Percentiles rank a stretch among this genome's conserved stretches.
Evolutionary conservation across 2,888 invertebrate genomes (phyloP).

Genomic region (Leptopilina drosophilae): DNA sequence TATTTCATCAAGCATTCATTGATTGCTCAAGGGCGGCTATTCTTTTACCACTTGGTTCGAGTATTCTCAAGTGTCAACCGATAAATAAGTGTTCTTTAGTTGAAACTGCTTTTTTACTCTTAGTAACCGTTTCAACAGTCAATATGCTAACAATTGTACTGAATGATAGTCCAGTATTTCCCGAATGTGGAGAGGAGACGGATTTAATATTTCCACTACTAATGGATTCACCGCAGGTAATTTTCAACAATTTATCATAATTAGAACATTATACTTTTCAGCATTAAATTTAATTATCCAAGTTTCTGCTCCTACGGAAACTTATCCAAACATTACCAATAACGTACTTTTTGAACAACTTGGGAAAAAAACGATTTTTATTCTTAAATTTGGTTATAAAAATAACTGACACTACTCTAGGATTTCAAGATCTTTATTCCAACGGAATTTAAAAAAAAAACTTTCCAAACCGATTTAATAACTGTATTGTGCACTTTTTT

Average conservation of each 20-base stretch:
- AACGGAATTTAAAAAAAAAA: too few relatives aligned
- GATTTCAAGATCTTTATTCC: too few relatives aligned
- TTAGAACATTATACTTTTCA: background rate
- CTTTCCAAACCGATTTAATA: too few relatives aligned
- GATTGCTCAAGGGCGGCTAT: constrained; percentile 90
- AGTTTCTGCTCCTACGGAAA: too few relatives aligned
- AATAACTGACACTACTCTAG: too few relatives aligned
- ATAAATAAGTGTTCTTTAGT: constrained; percentile 91
- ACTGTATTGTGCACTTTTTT: too few relatives aligned
- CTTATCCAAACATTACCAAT: too few relatives aligned
- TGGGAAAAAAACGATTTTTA: too few relatives aligned
- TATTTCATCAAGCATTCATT: constrained; percentile 91
- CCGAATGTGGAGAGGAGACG: constrained; percentile 86
- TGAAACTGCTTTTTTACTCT: constrained; percentile 91
- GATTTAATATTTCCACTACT: constrained; percentile 85
- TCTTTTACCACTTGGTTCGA: constrained; percentile 87
- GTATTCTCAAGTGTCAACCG: constrained; percentile 89
- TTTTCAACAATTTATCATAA: background rate
- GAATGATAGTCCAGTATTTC: constrained; percentile 91
- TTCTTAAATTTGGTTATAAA: too few relatives aligned
- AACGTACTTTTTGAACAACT: too few relatives aligned
- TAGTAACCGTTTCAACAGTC: constrained; percentile 93
- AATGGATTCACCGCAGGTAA: constrained; percentile 88
- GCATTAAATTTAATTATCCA: background rate
- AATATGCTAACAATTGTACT: constrained; percentile 93